These are phyloP conservation scores for Cheilosia vernalis DNA, from an alignment of 2,888 invertebrate genomes.

Conservation along the genomic window DNA sequence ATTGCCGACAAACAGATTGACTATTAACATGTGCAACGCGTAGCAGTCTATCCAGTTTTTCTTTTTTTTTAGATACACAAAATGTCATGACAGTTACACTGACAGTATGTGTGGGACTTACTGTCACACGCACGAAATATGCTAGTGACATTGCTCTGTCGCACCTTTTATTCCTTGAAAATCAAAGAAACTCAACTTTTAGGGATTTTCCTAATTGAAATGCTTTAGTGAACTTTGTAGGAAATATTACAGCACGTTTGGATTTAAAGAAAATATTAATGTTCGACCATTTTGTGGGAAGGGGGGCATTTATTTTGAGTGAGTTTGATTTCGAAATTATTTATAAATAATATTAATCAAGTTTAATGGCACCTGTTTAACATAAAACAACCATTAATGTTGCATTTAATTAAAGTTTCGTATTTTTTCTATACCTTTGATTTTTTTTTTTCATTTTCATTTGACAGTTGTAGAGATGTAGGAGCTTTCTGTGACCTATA, in stretches of 20 bases:
- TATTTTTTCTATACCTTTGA: neutral
- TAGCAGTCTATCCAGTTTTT: constrained; percentile 8
- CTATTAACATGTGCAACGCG: constrained; percentile 47
- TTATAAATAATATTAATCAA: constrained; percentile 57
- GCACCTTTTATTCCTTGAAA: constrained; percentile 35
- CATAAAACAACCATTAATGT: constrained; percentile 56
- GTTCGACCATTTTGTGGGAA: too few relatives aligned
- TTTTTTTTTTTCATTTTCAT: neutral
- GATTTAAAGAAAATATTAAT: neutral
- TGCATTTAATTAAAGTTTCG: constrained; percentile 17
- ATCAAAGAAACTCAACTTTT: neutral
- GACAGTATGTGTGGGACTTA: constrained; percentile 27
- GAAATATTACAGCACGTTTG: neutral
- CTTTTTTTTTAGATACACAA: neutral
- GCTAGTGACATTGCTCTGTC: constrained; percentile 1
- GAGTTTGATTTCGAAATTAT: constrained; percentile 56
- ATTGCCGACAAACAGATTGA: constrained; percentile 56
- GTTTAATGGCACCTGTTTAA: constrained; percentile 66
- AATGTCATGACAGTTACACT: constrained; percentile 31
- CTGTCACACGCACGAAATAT: neutral
- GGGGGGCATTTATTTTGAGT: constrained; percentile 28
- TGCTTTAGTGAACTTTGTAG: constrained; percentile 37
- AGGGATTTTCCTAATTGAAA: constrained; percentile 32
- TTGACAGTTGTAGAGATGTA: neutral
- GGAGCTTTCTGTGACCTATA: too few relatives aligned